phyloP scores from a whole-genome alignment of 2,888 invertebrate genomes.

The Tetragonula carbonaria region DNA sequence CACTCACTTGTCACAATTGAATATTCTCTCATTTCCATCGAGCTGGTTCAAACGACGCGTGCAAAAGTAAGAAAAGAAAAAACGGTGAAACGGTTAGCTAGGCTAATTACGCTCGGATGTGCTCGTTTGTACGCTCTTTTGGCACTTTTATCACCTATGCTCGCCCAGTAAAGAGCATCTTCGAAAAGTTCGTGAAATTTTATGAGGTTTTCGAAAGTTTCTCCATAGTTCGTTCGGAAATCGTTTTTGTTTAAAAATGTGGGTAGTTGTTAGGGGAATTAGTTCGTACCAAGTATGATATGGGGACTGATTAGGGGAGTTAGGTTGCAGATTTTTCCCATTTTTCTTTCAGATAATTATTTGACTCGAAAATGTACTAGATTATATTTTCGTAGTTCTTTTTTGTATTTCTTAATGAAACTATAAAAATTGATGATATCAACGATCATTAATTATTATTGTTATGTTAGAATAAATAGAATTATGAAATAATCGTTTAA shows the following conservation, averaged over 20 bases:
- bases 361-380: neutral
- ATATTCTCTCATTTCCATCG: conserved; percentile 47
- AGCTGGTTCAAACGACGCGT: conserved; percentile 14
- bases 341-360: neutral
- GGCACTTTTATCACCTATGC: too few species aligned
- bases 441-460: too few species aligned
- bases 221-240: neutral
- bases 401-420: neutral
- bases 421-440: too few species aligned
- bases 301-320: too few species aligned
- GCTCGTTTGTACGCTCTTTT: too few species aligned
- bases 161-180: neutral
- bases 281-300: too few species aligned
- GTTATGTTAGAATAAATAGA: too few species aligned
- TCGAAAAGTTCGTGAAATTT: neutral
- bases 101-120: neutral
- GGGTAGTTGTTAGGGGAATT: too few species aligned
- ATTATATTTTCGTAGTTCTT: neutral
- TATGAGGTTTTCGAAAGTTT: neutral
- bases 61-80: too few species aligned
- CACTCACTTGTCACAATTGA: conserved; percentile 26
- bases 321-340: neutral
- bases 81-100: too few species aligned
- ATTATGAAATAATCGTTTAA: too few species aligned
- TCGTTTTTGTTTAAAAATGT: too few species aligned